Conservation (phyloP, 2,797 vertebrate genomes). For the Squalus acanthias region DNA sequence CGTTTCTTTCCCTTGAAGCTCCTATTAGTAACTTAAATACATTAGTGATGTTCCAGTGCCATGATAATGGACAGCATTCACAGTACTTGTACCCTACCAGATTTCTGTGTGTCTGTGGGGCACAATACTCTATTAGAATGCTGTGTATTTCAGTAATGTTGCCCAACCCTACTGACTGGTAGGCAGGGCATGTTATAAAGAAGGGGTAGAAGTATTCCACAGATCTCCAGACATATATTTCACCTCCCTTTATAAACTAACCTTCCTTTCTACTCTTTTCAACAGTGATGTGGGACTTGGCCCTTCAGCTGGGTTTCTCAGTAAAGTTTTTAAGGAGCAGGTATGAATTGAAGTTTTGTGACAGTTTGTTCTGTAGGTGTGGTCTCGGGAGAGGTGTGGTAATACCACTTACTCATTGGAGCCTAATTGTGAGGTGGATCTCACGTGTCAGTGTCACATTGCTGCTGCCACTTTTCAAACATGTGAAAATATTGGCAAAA, state of each 20-base stretch:
- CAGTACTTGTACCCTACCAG: neutral
- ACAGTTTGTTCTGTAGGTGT: neutral
- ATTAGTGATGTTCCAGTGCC: neutral
- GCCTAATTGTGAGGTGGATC: neutral
- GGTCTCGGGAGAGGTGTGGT: neutral
- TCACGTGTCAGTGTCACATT: neutral
- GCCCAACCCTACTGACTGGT: neutral
- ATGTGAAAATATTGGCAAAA: neutral
- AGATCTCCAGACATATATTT: neutral
- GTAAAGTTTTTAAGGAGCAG: neutral
- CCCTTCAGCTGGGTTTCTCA: neutral
- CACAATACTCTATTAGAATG: neutral
- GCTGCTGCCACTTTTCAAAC: neutral
- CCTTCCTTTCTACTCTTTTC: neutral
- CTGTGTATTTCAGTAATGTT: neutral
- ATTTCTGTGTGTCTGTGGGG: neutral
- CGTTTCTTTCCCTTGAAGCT: neutral
- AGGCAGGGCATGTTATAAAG: neutral
- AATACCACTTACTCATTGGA: neutral
- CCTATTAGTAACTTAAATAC: neutral
- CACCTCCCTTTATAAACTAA: neutral
- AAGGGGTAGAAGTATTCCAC: neutral
- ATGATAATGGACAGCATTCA: neutral
- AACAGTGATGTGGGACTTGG: neutral
- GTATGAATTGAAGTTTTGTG: neutral